phyloP scores from a whole-genome alignment of 1,140 invertebrate genomes.

The Samia ricini region DNA sequence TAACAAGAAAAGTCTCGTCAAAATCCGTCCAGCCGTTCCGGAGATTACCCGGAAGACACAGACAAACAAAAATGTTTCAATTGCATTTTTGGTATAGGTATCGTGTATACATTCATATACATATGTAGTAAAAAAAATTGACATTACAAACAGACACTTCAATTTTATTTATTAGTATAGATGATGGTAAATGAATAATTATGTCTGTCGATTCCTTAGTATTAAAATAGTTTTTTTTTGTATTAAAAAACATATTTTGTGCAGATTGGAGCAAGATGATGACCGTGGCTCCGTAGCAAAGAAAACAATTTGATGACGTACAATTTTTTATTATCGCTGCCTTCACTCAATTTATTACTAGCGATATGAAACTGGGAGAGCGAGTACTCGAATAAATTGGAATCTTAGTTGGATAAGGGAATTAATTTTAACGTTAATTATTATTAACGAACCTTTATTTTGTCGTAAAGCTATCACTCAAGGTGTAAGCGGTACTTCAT shows the following conservation, averaged over 20 bases:
- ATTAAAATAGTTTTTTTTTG: background rate
- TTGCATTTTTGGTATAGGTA: too few species aligned
- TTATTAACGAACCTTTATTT: background rate
- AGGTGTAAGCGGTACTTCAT: too few species aligned
- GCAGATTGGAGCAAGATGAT: background rate
- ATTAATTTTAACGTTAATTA: background rate
- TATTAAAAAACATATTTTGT: background rate
- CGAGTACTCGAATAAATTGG: slow-evolving; percentile 1
- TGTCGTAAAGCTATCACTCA: background rate
- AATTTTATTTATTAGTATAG: too few species aligned
- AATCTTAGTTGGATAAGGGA: background rate
- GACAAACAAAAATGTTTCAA: too few species aligned
- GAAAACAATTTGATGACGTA: background rate
- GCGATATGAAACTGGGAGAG: background rate
- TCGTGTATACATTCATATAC: too few species aligned
- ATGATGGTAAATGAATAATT: background rate
- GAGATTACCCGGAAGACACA: too few species aligned
- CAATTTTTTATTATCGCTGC: background rate
- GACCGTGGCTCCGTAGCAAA: background rate
- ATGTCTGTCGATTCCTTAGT: background rate
- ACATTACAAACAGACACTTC: too few species aligned
- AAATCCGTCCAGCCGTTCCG: too few species aligned
- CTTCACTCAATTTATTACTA: background rate
- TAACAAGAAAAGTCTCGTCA: too few species aligned
- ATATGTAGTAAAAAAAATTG: too few species aligned